Evolutionary conservation across 2,113 vertebrate species (phyloP).

Genomic region (Phainopepla nitens): DNA sequence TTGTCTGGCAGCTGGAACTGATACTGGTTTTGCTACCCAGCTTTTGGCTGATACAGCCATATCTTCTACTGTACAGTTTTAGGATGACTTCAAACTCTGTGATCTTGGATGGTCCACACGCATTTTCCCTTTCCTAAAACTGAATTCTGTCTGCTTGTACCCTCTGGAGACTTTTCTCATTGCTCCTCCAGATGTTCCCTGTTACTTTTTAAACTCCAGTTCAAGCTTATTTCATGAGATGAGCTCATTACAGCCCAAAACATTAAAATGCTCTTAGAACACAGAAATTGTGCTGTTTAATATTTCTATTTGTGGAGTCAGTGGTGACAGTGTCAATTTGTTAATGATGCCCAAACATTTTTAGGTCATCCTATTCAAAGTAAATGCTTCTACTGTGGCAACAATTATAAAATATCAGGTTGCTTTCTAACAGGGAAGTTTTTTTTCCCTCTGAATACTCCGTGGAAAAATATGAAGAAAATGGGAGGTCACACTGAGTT

Average conservation of each 20-base stretch:
- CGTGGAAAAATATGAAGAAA: constrained; percentile 25
- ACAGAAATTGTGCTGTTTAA: background rate
- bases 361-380: background rate
- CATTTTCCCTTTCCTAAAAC: background rate
- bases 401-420: background rate
- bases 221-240: background rate
- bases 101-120: background rate
- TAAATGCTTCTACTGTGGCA: background rate
- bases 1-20: background rate
- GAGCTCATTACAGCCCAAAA: background rate
- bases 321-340: background rate
- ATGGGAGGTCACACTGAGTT: background rate
- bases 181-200: background rate
- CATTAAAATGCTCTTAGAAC: background rate
- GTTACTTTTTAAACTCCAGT: background rate
- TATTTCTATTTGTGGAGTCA: background rate
- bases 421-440: background rate
- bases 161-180: background rate
- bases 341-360: background rate
- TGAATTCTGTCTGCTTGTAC: background rate
- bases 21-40: background rate
- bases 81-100: background rate
- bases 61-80: background rate
- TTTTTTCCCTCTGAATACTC: background rate
- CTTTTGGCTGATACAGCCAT: background rate